Conservation (phyloP, 2,888 invertebrate species). For the Acleris holmiana region DNA sequence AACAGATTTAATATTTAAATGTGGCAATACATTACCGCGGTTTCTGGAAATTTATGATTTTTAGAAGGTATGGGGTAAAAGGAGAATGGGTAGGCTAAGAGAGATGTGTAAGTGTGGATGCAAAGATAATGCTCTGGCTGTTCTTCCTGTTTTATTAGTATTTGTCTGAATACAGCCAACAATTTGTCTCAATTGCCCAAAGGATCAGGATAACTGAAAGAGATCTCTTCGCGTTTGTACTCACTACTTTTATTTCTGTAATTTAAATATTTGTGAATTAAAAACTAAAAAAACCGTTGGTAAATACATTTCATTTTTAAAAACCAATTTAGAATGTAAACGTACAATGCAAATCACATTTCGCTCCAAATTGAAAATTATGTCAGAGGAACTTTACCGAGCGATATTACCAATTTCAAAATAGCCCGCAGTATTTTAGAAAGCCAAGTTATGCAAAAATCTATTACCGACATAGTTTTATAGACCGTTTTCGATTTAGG, state of each 20-base stretch:
- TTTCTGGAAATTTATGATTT: neutral
- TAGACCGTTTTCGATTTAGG: slow-evolving; percentile 44
- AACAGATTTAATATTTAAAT: slow-evolving; percentile 31
- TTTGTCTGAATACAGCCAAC: no score
- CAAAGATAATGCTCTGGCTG: no score
- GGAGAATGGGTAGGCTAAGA: no score
- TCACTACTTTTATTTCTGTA: no score
- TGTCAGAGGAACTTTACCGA: slow-evolving; percentile 4
- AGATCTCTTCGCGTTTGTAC: no score
- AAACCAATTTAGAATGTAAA: neutral
- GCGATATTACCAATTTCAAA: slow-evolving; percentile 34
- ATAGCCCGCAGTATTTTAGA: slow-evolving; percentile 37
- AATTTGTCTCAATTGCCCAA: no score
- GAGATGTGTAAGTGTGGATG: no score
- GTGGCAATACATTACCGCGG: neutral
- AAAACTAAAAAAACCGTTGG: no score
- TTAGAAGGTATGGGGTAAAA: neutral
- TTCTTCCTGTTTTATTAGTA: no score
- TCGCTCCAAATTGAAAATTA: slow-evolving; percentile 4
- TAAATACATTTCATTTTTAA: no score
- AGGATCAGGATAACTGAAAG: no score
- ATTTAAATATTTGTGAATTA: no score
- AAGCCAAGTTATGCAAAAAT: slow-evolving; percentile 42
- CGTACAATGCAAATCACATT: neutral
- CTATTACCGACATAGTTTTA: slow-evolving; percentile 49